phyloP scores from a whole-genome alignment of 2,797 vertebrate species.

The Tapirus indicus region DNA sequence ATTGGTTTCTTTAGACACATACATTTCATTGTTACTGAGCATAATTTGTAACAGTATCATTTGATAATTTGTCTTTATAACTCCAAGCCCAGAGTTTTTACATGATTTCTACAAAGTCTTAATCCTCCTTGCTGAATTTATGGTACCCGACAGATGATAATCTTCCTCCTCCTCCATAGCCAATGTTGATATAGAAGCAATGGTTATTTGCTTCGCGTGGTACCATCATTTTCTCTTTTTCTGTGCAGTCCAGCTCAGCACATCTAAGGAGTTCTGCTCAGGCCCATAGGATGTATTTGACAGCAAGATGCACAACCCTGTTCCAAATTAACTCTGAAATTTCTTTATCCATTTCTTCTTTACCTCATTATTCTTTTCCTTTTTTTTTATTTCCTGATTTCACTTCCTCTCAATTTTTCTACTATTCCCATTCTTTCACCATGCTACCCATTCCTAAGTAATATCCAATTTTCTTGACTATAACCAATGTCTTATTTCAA shows the following conservation, averaged over 20 bases:
- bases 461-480: neutral
- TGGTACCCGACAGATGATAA: neutral
- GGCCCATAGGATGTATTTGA: neutral
- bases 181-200: neutral
- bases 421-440: neutral
- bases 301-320: neutral
- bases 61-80: conserved; percentile 13
- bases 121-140: neutral
- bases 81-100: neutral
- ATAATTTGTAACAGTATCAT: neutral
- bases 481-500: neutral
- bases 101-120: neutral
- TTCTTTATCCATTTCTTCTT: neutral
- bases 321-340: neutral
- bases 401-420: neutral
- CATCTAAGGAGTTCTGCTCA: neutral
- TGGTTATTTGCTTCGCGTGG: neutral
- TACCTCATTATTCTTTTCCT: neutral
- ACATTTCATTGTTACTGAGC: neutral
- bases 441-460: neutral
- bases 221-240: neutral
- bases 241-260: neutral
- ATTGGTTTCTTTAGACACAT: neutral
- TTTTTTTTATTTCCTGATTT: neutral
- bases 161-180: neutral